Conservation (phyloP, 1,140 invertebrate species). For the Charaxes varanes region DNA sequence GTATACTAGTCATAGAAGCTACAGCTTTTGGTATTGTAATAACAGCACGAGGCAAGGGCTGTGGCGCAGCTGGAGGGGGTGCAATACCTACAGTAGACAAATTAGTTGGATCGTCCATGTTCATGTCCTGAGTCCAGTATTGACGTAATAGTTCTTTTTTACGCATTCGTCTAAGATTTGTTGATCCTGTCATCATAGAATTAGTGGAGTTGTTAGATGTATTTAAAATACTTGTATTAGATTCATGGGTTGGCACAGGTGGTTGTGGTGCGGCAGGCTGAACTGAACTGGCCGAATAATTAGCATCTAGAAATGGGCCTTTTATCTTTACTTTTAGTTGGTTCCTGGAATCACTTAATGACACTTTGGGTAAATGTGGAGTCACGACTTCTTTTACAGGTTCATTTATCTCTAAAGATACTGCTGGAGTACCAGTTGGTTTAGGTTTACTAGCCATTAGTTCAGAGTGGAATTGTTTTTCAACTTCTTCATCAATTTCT, state of each 20-base stretch:
- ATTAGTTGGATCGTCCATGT: slow-evolving; percentile 82
- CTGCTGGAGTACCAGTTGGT: slow-evolving; percentile 29
- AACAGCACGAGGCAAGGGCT: slow-evolving; percentile 80
- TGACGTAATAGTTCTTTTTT: slow-evolving; percentile 89
- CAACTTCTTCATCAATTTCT: slow-evolving; percentile 85
- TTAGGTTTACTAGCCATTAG: slow-evolving; percentile 74
- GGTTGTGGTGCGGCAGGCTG: slow-evolving; percentile 74
- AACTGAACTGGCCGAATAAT: slow-evolving; percentile 77
- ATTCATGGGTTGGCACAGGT: slow-evolving; percentile 68
- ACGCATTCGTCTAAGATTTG: slow-evolving; percentile 87
- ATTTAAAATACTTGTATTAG: slow-evolving; percentile 57
- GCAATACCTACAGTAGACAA: slow-evolving; percentile 66
- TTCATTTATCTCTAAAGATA: slow-evolving; percentile 58
- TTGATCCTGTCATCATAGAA: slow-evolving; percentile 75
- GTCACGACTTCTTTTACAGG: slow-evolving; percentile 68
- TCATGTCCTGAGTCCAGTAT: slow-evolving; percentile 91
- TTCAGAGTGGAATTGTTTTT: slow-evolving; percentile 82
- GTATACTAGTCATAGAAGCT: slow-evolving; percentile 88
- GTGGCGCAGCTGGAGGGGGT: slow-evolving; percentile 76
- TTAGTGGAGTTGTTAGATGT: slow-evolving; percentile 38
- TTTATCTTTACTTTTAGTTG: slow-evolving; percentile 94
- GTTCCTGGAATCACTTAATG: slow-evolving; percentile 84
- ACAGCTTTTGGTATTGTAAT: slow-evolving; percentile 91
- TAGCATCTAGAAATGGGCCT: slow-evolving; percentile 87
- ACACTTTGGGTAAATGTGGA: slow-evolving; percentile 77